Percentiles rank a stretch among this genome's conserved stretches.
These are phyloP conservation scores for Drosophila miranda DNA, from an alignment of 1,140 invertebrate species.

Conservation along the genomic window DNA sequence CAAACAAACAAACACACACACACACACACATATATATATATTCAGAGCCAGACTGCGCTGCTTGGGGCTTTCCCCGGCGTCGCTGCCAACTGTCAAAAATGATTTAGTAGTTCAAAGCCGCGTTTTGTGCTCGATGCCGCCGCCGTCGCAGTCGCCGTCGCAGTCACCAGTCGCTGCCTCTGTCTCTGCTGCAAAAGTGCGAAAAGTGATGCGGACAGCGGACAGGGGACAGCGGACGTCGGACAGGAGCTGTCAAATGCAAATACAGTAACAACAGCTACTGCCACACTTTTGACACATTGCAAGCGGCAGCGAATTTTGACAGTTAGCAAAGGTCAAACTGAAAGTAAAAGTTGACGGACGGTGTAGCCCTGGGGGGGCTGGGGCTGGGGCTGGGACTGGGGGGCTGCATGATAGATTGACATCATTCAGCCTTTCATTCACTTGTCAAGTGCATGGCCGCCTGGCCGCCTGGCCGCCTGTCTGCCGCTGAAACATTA, in stretches of 20 bases:
- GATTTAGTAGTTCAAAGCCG: constrained; percentile 81
- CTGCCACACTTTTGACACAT: constrained; percentile 53
- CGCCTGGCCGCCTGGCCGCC: constrained; percentile 35
- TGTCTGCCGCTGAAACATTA: constrained; percentile 52
- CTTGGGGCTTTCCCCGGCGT: constrained; percentile 74
- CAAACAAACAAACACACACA: too few relatives aligned
- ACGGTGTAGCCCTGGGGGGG: constrained; percentile 3
- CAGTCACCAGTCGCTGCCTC: too few relatives aligned
- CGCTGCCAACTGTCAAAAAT: constrained; percentile 79
- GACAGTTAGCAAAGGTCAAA: constrained; percentile 74
- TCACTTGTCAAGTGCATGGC: constrained; percentile 70
- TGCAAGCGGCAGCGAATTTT: constrained; percentile 66
- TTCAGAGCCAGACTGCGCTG: constrained; percentile 32
- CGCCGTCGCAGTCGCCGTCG: too few relatives aligned
- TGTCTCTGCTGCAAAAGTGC: constrained; percentile 49
- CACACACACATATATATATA: too few relatives aligned
- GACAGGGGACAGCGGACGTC: constrained; percentile 42
- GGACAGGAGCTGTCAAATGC: constrained; percentile 66
- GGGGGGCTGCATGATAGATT: constrained; percentile 60
- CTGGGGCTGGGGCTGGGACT: constrained; percentile 21
- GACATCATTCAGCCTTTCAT: constrained; percentile 54
- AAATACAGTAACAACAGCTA: constrained; percentile 33
- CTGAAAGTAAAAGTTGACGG: constrained; percentile 70
- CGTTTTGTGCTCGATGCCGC: constrained; percentile 55
- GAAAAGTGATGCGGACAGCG: constrained; percentile 35